These are phyloP conservation scores for Nemapogon koenigi DNA, from an alignment of 2,888 invertebrate genomes.

Conservation along the genomic window DNA sequence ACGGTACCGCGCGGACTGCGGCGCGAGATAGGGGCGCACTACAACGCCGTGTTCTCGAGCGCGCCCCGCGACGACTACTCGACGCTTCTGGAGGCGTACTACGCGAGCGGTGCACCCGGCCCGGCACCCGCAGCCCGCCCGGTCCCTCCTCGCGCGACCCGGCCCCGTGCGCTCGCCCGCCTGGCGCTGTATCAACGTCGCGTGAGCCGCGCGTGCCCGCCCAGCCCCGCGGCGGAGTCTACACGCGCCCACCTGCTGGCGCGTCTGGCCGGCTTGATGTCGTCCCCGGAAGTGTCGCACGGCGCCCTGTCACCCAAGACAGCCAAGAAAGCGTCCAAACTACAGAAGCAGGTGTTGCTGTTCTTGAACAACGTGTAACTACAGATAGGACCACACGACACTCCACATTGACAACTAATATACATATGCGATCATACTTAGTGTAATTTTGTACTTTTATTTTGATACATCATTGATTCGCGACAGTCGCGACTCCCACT, in stretches of 20 bases:
- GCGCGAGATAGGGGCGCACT: conserved; percentile 55
- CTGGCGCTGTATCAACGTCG: conserved; percentile 28
- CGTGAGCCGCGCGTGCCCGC: conserved; percentile 24
- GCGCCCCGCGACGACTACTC: conserved; percentile 41
- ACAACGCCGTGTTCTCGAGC: conserved; percentile 56
- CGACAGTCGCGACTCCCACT: no score
- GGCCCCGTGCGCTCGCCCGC: conserved; percentile 22
- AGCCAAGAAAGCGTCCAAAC: conserved; percentile 34
- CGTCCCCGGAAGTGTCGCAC: no score
- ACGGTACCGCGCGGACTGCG: conserved; percentile 41
- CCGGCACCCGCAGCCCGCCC: neutral
- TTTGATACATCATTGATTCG: no score
- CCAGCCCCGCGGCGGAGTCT: conserved; percentile 26
- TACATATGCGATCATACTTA: no score
- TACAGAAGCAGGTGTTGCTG: conserved; percentile 32
- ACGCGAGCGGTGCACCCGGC: neutral
- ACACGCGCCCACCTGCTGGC: conserved; percentile 25
- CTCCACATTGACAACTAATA: no score
- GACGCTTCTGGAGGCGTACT: conserved; percentile 17
- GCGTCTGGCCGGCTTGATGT: conserved; percentile 29
- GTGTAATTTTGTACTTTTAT: no score
- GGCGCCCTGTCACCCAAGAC: conserved; percentile 31
- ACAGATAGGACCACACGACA: no score
- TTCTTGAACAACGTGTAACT: conserved; percentile 43
- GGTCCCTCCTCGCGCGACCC: conserved; percentile 12